Conservation (phyloP, 2,797 vertebrate genomes). For the Hylomyscus alleni region DNA sequence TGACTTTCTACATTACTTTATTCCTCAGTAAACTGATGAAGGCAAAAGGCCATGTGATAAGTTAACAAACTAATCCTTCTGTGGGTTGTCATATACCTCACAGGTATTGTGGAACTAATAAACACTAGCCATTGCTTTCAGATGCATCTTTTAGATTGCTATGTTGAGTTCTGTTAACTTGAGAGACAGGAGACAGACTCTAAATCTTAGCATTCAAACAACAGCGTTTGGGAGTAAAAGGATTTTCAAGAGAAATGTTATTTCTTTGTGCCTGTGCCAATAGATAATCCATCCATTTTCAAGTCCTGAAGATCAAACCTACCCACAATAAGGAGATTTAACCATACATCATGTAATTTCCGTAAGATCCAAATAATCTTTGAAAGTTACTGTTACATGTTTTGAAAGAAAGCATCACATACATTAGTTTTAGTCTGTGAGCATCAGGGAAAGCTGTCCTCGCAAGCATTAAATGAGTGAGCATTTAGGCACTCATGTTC, state of each 20-base stretch:
- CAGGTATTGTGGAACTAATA: background rate
- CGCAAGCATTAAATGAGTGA: conserved; percentile 4
- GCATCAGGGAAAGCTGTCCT: background rate
- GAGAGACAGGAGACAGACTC: background rate
- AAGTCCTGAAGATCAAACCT: background rate
- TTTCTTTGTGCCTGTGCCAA: background rate
- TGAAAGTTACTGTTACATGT: background rate
- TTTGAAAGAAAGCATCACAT: conserved; percentile 28
- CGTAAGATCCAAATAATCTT: background rate
- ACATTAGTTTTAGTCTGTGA: conserved; percentile 21
- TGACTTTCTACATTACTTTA: background rate
- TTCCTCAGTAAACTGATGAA: background rate
- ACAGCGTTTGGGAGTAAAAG: background rate
- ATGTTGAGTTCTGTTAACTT: conserved; percentile 24
- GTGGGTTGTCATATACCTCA: background rate
- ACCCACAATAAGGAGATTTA: background rate
- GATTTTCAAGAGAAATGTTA: background rate
- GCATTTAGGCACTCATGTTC: conserved; percentile 4
- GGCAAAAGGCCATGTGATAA: background rate
- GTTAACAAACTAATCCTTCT: conserved; percentile 9
- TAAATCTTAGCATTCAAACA: background rate
- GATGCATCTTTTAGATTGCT: background rate
- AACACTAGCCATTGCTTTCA: background rate
- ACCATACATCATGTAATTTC: background rate
- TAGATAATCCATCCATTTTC: background rate